Evolutionary conservation across 1,140 invertebrate genomes (phyloP).

Genomic region (Drosophila guanche): DNA sequence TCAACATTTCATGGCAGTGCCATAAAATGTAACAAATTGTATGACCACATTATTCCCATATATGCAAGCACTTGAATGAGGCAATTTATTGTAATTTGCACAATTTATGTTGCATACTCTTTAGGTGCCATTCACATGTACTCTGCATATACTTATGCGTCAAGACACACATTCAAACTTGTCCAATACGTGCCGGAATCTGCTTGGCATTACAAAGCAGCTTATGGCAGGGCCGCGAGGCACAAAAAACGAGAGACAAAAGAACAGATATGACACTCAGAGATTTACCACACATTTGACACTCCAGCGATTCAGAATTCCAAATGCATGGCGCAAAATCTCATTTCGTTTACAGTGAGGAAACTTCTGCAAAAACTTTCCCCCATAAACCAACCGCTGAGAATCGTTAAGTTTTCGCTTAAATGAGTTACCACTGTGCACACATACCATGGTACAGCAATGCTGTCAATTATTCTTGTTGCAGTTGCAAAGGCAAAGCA

Average conservation of each 20-base stretch:
- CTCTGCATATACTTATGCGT: too few relatives aligned
- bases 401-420: neutral
- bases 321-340: conserved; percentile 40
- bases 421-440: conserved; percentile 19
- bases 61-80: conserved; percentile 19
- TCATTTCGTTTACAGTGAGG: neutral
- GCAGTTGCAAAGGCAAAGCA: conserved; percentile 31
- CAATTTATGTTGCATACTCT: conserved; percentile 40
- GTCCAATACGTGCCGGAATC: conserved; percentile 40
- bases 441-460: conserved; percentile 9
- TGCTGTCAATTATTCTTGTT: conserved; percentile 49
- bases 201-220: conserved; percentile 13
- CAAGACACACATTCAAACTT: conserved; percentile 23
- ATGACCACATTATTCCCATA: conserved; percentile 26
- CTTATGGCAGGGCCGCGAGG: conserved; percentile 7
- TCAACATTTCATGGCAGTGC: conserved; percentile 5
- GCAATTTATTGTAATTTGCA: conserved; percentile 48
- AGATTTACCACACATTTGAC: conserved; percentile 44
- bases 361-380: too few relatives aligned
- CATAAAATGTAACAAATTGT: conserved; percentile 18
- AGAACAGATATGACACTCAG: conserved; percentile 29
- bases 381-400: neutral
- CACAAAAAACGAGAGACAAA: conserved; percentile 27
- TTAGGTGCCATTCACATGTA: conserved; percentile 20
- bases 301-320: conserved; percentile 45